Evolutionary conservation across 1,140 invertebrate species (phyloP).

Genomic region (Euura lappo): DNA sequence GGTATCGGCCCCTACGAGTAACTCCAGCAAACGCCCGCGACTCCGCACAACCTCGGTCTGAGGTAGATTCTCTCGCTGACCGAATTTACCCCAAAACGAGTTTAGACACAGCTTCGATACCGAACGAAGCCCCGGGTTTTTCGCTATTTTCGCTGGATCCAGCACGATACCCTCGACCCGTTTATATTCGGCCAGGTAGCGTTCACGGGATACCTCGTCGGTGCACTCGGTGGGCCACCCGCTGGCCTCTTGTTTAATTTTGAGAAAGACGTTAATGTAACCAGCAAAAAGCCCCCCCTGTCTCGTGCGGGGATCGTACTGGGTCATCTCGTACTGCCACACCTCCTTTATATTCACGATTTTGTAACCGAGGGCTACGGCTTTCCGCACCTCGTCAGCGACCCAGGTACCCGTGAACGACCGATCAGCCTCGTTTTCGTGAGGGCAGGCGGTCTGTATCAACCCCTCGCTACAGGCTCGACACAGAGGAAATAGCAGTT

Average conservation of each 20-base stretch:
- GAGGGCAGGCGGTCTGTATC: neutral
- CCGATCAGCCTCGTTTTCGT: conserved; percentile 39
- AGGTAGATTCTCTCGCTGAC: neutral
- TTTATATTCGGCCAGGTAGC: neutral
- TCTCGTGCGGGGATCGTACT: conserved; percentile 22
- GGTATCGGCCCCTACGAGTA: too few relatives aligned
- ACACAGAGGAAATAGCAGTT: conserved; percentile 44
- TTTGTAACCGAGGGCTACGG: too few relatives aligned
- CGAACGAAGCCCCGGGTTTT: neutral
- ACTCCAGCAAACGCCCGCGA: too few relatives aligned
- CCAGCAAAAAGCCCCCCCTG: conserved; percentile 37
- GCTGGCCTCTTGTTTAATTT: conserved; percentile 46
- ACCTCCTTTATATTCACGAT: conserved; percentile 44
- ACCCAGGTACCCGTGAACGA: conserved; percentile 39
- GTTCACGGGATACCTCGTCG: neutral
- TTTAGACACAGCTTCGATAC: neutral
- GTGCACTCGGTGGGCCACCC: conserved; percentile 24
- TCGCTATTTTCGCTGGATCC: neutral
- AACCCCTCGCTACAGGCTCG: conserved; percentile 28
- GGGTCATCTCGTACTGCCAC: conserved; percentile 41
- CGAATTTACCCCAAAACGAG: neutral
- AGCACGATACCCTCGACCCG: neutral
- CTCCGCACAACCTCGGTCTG: too few relatives aligned
- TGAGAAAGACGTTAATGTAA: too few relatives aligned
- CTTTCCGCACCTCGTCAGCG: too few relatives aligned